phyloP scores from a whole-genome alignment of 2,888 invertebrate genomes.

The Drosophila siamana region DNA sequence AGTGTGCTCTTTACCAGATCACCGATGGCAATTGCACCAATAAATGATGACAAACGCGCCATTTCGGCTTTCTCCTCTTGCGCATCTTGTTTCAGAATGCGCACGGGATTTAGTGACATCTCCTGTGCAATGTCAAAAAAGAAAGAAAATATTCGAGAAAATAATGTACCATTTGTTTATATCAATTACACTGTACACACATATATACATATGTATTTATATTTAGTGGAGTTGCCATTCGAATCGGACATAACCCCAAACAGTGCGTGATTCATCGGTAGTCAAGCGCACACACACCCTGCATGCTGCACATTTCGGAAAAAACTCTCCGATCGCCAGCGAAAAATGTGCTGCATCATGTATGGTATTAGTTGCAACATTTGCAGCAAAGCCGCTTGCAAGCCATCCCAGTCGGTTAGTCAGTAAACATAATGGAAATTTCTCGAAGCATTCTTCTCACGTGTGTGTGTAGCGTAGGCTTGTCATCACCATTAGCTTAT shows the following conservation, averaged over 20 bases:
- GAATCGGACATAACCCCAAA: conserved; percentile 66
- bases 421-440: conserved; percentile 52
- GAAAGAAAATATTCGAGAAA: not conserved
- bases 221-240: conserved; percentile 3
- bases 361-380: not conserved
- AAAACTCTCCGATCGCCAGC: not conserved
- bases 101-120: conserved; percentile 96
- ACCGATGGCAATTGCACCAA: conserved; percentile 99
- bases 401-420: not conserved
- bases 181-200: not conserved
- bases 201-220: not conserved
- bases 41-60: conserved; percentile 98
- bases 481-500: conserved; percentile 27
- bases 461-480: conserved; percentile 46
- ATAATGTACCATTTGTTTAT: conserved; percentile 21
- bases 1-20: conserved; percentile 99
- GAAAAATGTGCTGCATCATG: not conserved
- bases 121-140: conserved; percentile 82
- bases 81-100: conserved; percentile 97
- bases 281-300: conserved; percentile 39
- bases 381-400: not conserved
- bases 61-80: conserved; percentile 99
- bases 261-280: conserved; percentile 64
- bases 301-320: conserved; percentile 4
- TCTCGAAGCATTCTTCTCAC: conserved; percentile 61